Percentiles rank a stretch among this genome's conserved stretches.
phyloP scores from a whole-genome alignment of 2,113 vertebrate species.

The Meriones unguiculatus region DNA sequence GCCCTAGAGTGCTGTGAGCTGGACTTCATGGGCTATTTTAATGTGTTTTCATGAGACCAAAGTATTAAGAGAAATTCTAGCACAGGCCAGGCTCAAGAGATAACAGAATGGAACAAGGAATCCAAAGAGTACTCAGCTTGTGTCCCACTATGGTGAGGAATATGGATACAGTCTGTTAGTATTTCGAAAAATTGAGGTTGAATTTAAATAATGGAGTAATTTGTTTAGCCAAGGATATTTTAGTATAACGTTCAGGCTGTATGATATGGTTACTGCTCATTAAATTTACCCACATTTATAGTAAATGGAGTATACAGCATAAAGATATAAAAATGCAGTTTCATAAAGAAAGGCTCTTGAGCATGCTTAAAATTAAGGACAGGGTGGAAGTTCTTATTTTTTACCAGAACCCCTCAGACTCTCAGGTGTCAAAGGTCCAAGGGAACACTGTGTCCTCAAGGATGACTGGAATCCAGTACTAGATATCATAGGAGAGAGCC shows the following conservation, averaged over 20 bases:
- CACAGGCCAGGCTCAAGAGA: background rate
- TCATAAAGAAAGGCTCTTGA: background rate
- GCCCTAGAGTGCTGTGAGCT: background rate
- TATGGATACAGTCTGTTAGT: background rate
- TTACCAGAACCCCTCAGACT: conserved; percentile 55
- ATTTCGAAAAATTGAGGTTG: background rate
- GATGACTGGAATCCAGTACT: conserved; percentile 81
- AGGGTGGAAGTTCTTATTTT: background rate
- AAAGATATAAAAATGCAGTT: background rate
- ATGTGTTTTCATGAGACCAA: background rate
- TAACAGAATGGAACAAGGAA: background rate
- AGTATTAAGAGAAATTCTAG: background rate
- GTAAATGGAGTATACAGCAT: background rate
- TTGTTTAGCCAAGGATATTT: background rate
- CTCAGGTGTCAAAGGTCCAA: conserved; percentile 75
- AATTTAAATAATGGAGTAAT: background rate
- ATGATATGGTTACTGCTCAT: background rate
- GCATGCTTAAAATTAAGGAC: background rate
- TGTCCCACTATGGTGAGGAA: background rate
- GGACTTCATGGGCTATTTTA: background rate
- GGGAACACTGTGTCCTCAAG: conserved; percentile 73
- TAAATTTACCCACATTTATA: background rate
- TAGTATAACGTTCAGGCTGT: background rate
- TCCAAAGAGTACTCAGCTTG: too few relatives aligned
- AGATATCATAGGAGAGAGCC: conserved; percentile 65